These are phyloP conservation scores for Balaeniceps rex DNA, from an alignment of 2,113 vertebrate genomes.

Conservation along the genomic window DNA sequence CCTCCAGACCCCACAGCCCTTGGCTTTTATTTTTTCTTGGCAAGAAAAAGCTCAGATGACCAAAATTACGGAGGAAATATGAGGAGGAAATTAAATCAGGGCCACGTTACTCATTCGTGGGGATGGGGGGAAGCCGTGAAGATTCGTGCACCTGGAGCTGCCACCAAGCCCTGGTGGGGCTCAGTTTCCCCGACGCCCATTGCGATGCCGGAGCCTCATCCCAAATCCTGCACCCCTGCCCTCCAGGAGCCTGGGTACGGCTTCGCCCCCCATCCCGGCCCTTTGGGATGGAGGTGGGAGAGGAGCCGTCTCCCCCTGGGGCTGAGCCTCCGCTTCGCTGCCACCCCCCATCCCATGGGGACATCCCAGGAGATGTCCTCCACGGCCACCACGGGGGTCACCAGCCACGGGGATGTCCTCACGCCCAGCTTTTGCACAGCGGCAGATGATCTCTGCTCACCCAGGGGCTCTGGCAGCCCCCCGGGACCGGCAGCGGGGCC, in stretches of 20 bases:
- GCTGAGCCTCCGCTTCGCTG: neutral
- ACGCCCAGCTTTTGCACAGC: neutral
- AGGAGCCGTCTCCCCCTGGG: accelerated
- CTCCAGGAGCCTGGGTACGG: neutral
- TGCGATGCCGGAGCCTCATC: neutral
- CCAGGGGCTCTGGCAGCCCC: neutral
- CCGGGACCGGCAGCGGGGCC: neutral
- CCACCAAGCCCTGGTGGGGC: neutral
- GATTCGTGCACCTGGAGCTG: neutral
- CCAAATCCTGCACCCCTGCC: neutral
- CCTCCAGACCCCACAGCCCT: neutral
- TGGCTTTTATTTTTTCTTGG: no score
- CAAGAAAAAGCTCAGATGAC: neutral
- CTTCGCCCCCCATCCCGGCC: no score
- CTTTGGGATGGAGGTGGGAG: neutral
- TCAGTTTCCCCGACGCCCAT: neutral
- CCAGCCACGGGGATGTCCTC: neutral
- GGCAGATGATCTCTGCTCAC: neutral
- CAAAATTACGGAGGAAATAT: neutral
- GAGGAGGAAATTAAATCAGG: neutral
- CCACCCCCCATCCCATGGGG: accelerated
- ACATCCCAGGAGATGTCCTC: neutral
- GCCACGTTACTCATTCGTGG: neutral
- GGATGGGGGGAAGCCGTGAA: neutral
- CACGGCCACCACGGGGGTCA: neutral